A percentile compares a stretch with the other conserved stretches of the same genome.
phyloP scores from a whole-genome alignment of 2,888 invertebrate genomes.

The Esperia sulphurella region DNA sequence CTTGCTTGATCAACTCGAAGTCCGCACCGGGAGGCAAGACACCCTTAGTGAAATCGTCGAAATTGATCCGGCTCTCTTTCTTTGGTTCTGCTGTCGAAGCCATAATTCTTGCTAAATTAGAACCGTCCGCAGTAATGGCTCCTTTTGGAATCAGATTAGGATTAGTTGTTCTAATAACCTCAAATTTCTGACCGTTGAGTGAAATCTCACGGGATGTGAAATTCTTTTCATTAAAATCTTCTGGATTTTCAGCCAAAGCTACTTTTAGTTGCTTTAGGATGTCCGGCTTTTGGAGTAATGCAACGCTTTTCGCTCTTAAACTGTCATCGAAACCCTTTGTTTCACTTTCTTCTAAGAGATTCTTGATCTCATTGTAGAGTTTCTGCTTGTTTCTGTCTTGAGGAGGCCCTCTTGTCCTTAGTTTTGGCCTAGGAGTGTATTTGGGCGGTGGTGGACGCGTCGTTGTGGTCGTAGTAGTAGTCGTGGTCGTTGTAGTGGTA shows the following conservation, averaged over 20 bases:
- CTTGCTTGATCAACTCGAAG: conserved; percentile 89
- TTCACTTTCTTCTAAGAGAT: conserved; percentile 75
- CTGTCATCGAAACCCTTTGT: conserved; percentile 77
- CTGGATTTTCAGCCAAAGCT: conserved; percentile 84
- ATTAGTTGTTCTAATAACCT: conserved; percentile 85
- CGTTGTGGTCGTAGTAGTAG: conserved; percentile 82
- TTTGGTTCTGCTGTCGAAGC: conserved; percentile 54
- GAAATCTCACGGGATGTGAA: conserved; percentile 86
- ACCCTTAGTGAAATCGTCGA: conserved; percentile 89
- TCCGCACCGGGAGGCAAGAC: conserved; percentile 89
- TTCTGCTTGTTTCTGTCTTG: conserved; percentile 78
- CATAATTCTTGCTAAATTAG: conserved; percentile 60
- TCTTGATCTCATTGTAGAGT: conserved; percentile 79
- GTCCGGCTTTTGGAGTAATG: conserved; percentile 83
- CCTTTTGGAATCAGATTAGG: conserved; percentile 83
- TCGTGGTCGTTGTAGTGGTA: conserved; percentile 83
- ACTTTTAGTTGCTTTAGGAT: conserved; percentile 86
- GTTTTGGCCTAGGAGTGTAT: conserved; percentile 51
- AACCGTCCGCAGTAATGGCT: conserved; percentile 69
- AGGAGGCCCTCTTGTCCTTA: conserved; percentile 60
- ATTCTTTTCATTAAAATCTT: conserved; percentile 82
- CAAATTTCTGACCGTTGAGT: conserved; percentile 87
- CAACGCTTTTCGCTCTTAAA: conserved; percentile 70
- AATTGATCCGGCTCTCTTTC: conserved; percentile 82
- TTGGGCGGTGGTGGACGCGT: conserved; percentile 50